Percentiles rank a stretch among this genome's conserved stretches.
These are phyloP conservation scores for Nomada ruficornis DNA, from an alignment of 2,888 invertebrate genomes.

Conservation along the genomic window DNA sequence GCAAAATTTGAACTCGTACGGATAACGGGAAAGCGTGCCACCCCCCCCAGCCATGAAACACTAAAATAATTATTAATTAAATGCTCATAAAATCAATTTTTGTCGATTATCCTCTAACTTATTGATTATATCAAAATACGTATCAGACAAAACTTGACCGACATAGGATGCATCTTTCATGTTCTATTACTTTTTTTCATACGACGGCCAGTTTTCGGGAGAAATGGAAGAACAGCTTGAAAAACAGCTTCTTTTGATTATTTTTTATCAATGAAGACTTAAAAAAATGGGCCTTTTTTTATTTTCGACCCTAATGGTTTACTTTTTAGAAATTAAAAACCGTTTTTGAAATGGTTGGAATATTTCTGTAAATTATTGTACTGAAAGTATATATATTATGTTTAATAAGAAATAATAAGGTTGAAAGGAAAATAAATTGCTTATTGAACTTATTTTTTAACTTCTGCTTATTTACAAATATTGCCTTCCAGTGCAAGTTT, in stretches of 20 bases:
- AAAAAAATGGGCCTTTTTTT: neutral
- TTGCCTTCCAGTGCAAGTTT: too few relatives aligned
- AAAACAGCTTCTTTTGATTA: neutral
- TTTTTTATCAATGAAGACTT: neutral
- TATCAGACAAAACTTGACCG: neutral
- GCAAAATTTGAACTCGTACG: too few relatives aligned
- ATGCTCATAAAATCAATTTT: too few relatives aligned
- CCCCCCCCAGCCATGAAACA: too few relatives aligned
- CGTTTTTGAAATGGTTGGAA: neutral
- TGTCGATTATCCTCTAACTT: too few relatives aligned
- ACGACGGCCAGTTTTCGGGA: neutral
- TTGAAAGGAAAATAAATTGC: neutral
- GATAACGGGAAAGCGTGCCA: too few relatives aligned
- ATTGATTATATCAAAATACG: neutral
- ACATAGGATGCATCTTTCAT: neutral
- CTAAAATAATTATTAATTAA: too few relatives aligned
- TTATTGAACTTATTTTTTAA: neutral
- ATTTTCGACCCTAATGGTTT: neutral
- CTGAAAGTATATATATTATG: neutral
- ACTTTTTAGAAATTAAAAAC: neutral
- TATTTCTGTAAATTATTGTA: neutral
- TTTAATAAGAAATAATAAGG: neutral
- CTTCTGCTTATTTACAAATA: neutral
- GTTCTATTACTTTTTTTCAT: neutral
- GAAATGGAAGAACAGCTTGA: neutral